Evolutionary conservation across 1,140 invertebrate species (phyloP), one percentile per base, ranked within the genome.

Genomic region (Aleiodes sp.): DNA sequence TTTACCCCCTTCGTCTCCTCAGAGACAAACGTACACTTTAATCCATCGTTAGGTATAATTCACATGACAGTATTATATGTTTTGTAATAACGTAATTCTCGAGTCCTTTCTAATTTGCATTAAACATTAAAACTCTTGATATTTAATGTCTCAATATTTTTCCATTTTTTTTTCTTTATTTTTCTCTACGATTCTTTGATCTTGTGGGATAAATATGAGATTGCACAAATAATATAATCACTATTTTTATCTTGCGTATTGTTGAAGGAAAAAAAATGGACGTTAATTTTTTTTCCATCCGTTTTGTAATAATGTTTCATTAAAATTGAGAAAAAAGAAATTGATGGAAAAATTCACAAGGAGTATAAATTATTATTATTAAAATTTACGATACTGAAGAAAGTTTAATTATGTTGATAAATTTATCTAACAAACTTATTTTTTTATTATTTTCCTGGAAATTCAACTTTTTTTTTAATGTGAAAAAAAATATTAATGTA

Each of bases 31-130:
- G 26, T 63, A 43, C 61, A 63, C 35, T 63, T 62, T 59, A 43
- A 43, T 63, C 35, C 26, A 16, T 24, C 37, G 61, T 63, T 41
- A 63, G 39, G 26, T 41, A 63, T 63, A 63, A 63, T 63, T 26
- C 35, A 28, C 28, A 31, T 59, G 28, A 52, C 46, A 52, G 46
- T 59, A 31, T 41, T 26, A 43, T 63, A 41, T 63, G 35, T 63
- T 43, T 63, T 29, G 28, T 59, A 59, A 29, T 31, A 59, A 59
- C 56, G 56, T 59, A 59, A 59, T 31, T 28, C 21, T 21, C 39
- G 8, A 52, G 21, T 52, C 46, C 46, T 52, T 52, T 52, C 46
- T 52, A 52, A 52, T 52, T 52, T 52, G 46, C 46, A 52, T 52
- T 52, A 52, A 52, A 21, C 16, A 6, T 52, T 21, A 19, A n/a